Evolutionary conservation across 2,888 invertebrate species (phyloP), one percentile per base, ranked within the genome.

Genomic region (Phengaris alcon): DNA sequence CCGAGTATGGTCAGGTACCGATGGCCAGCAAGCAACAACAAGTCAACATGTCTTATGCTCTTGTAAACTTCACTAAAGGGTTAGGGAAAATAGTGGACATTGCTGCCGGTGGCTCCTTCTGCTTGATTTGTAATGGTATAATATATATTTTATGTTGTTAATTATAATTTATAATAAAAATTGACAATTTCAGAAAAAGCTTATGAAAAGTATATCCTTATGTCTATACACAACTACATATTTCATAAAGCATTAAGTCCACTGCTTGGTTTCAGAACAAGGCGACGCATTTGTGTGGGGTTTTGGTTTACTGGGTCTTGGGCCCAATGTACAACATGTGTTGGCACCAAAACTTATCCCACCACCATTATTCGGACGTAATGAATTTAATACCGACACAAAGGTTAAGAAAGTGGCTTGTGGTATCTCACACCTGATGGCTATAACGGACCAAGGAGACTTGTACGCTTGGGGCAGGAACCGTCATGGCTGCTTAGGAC

Each of bases 221-320:
- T 22, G 22, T 22, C 22, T 22, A 52, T 13, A 59, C n/a, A 52
- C 12, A 13, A 15, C 54, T 64, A 12, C 3, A 70, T 12, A 51
- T 13, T 6, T 46, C 13, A 35, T 59, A 52, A 69, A 68, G 15
- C 9, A 22, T 35, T 22, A 35, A 35, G 10, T 3, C 9, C 22
- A 22, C 22, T 59, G 57, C 6, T 59, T 59, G 12, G 15, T 64
- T 84, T 52, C 90, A 97, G 98, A 97, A 77, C 89, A 95, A 78
- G 98, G 98, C 0, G 94, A 97, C 48, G 97, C 97, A 0, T 99
- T 95, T 85, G 96, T 97, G 0, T 99, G 99, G 99, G 99, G 99
- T 6, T 98, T 95, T 86, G 99, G 99, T 54, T 94, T 98, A 75
- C 91, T 99, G 54, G 99, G 99, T 0, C 94, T 96, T 54, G 99